Evolutionary conservation across 1,140 invertebrate species (phyloP).

Genomic region (Drosophila suzukii): DNA sequence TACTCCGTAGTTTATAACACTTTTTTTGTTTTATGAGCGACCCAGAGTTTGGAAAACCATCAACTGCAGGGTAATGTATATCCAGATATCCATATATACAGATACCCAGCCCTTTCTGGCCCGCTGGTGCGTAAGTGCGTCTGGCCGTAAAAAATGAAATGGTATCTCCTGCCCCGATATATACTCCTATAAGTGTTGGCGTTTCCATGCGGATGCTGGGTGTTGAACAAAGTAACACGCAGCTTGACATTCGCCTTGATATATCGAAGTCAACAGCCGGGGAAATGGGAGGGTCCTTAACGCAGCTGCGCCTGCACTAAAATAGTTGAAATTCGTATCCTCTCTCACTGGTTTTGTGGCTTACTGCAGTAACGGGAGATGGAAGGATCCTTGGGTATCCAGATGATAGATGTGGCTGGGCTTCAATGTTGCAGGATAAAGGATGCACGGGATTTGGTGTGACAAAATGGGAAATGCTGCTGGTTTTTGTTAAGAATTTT

Average conservation of each 20-base stretch:
- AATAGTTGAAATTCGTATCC: conserved; percentile 62
- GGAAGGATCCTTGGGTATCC: conserved; percentile 10
- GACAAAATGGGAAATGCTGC: conserved; percentile 1
- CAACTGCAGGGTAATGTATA: conserved; percentile 60
- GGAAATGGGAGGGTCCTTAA: conserved; percentile 32
- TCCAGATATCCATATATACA: background rate
- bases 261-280: conserved; percentile 67
- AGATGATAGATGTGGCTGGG: conserved; percentile 41
- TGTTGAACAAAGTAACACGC: conserved; percentile 67
- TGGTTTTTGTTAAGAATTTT: background rate
- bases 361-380: background rate
- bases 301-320: conserved; percentile 70
- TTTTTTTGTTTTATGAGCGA: conserved; percentile 73
- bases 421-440: conserved; percentile 20
- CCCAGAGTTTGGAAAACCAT: conserved; percentile 66
- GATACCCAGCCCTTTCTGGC: conserved; percentile 32
- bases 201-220: conserved; percentile 26
- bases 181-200: conserved; percentile 15
- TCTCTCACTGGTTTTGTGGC: background rate
- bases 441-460: conserved; percentile 9
- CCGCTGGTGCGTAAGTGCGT: conserved; percentile 58
- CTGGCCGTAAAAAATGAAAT: conserved; percentile 67
- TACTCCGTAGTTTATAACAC: conserved; percentile 60
- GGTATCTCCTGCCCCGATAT: conserved; percentile 51
- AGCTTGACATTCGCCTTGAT: conserved; percentile 63